phyloP scores from a whole-genome alignment of 2,797 vertebrate genomes.

The Xiphophorus birchmanni region DNA sequence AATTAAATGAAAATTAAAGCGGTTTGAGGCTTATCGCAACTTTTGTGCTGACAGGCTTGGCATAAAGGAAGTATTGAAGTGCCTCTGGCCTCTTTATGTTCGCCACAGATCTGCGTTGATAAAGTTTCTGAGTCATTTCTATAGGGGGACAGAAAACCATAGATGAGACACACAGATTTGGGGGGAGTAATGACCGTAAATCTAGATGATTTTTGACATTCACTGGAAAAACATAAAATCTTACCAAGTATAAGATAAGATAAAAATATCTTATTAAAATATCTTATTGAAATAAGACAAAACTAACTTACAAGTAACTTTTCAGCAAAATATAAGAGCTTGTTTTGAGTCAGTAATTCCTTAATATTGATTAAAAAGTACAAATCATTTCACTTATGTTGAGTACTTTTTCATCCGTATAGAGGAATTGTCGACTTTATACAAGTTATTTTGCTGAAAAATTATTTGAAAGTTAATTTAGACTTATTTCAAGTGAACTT shows the following conservation, averaged over 20 bases:
- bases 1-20: neutral
- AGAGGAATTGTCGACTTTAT: too few species aligned
- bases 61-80: neutral
- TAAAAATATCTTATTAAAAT: too few species aligned
- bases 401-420: too few species aligned
- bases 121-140: slow-evolving; percentile 39
- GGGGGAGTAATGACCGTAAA: neutral
- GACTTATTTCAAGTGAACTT: too few species aligned
- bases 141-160: neutral
- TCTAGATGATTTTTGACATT: neutral
- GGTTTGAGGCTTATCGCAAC: neutral
- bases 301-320: neutral
- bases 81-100: neutral
- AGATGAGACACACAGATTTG: neutral
- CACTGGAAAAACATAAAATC: neutral
- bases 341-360: too few species aligned
- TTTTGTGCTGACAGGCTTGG: neutral
- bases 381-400: too few species aligned
- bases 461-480: too few species aligned
- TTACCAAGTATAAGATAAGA: too few species aligned
- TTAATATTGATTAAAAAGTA: too few species aligned
- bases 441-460: too few species aligned
- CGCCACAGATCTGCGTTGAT: slow-evolving; percentile 12
- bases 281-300: too few species aligned
- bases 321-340: neutral